A percentile compares a stretch with the other conserved stretches of the same genome.
Evolutionary conservation across 2,888 invertebrate genomes (phyloP).

Genomic region (Hermodice carunculata): DNA sequence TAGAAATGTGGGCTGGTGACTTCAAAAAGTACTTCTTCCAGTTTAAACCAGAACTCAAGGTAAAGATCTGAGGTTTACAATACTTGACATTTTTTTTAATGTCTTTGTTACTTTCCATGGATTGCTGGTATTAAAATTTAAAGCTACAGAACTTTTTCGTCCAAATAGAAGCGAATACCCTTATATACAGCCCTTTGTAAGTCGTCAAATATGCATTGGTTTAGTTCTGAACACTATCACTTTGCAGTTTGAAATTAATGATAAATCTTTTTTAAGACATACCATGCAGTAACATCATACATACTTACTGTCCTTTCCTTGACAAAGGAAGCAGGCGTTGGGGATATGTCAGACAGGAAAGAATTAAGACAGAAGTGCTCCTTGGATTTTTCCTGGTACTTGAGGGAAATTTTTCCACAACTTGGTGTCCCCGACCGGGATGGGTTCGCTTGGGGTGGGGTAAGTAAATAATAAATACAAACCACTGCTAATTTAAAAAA

Average conservation of each 20-base stretch:
- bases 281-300: no score
- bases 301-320: neutral
- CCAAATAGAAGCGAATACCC: no score
- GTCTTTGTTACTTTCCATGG: no score
- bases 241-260: no score
- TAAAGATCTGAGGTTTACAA: neutral
- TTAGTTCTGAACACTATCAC: no score
- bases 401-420: slow-evolving; percentile 18
- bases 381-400: slow-evolving; percentile 12
- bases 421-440: slow-evolving; percentile 13
- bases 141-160: no score
- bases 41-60: slow-evolving; percentile 19
- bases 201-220: no score
- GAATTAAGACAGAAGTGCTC: neutral
- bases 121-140: no score
- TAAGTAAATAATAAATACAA: neutral
- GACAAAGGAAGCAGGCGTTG: slow-evolving; percentile 5
- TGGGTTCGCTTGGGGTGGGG: slow-evolving; percentile 7
- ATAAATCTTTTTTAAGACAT: no score
- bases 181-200: no score
- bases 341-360: slow-evolving; percentile 5
- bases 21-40: slow-evolving; percentile 23
- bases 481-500: neutral
- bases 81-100: no score
- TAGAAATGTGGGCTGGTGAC: slow-evolving; percentile 31